Evolutionary conservation across 2,797 vertebrate species (phyloP).

Genomic region (Intellagama lesueurii): DNA sequence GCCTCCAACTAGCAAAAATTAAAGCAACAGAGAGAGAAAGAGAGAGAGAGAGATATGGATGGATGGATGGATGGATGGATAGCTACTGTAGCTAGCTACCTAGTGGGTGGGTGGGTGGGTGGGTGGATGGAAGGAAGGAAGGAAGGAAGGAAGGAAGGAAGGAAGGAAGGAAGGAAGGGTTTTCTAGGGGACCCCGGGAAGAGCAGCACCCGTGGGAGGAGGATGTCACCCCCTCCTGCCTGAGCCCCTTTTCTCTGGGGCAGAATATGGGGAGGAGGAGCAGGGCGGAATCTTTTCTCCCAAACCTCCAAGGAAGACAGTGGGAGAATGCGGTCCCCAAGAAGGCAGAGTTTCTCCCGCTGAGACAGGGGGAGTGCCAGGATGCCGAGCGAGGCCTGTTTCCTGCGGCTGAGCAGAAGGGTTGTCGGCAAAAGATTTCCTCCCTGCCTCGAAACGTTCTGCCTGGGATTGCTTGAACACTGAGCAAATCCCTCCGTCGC

Average conservation of each 20-base stretch:
- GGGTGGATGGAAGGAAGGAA: too few relatives aligned
- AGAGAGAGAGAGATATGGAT: too few relatives aligned
- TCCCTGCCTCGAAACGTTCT: not conserved
- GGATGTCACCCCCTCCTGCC: too few relatives aligned
- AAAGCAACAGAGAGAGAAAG: too few relatives aligned
- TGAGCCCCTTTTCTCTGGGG: too few relatives aligned
- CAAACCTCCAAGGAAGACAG: not conserved
- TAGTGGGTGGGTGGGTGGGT: not conserved
- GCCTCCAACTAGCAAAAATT: too few relatives aligned
- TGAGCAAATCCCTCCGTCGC: conserved; percentile 49
- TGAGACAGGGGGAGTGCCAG: not conserved
- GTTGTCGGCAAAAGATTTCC: not conserved
- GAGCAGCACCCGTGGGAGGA: too few relatives aligned
- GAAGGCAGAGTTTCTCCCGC: not conserved
- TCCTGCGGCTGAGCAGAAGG: not conserved
- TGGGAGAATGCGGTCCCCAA: not conserved
- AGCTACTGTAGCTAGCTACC: too few relatives aligned
- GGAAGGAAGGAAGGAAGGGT: not conserved
- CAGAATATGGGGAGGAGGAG: too few relatives aligned
- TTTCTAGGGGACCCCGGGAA: not conserved
- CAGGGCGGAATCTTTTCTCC: too few relatives aligned
- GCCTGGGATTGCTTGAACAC: conserved; percentile 27
- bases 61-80: too few relatives aligned
- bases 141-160: not conserved
- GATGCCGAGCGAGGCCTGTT: not conserved